phyloP scores from a whole-genome alignment of 2,113 vertebrate genomes.

The Myrmecophaga tridactyla region DNA sequence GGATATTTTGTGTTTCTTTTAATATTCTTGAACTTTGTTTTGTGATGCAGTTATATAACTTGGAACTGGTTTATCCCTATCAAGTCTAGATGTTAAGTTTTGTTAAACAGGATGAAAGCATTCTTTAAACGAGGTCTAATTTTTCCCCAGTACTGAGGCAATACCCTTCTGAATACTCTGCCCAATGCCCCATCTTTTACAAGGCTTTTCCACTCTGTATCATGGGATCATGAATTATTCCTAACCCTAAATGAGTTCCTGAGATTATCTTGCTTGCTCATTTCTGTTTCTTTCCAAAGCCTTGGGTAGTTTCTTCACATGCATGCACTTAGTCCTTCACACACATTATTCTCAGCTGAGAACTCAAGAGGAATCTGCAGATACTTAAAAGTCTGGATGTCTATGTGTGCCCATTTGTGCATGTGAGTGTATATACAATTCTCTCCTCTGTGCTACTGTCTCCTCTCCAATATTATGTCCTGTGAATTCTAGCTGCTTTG shows the following conservation, averaged over 20 bases:
- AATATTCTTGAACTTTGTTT: not conserved
- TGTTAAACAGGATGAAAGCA: not conserved
- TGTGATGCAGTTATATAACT: not conserved
- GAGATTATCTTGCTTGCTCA: no score
- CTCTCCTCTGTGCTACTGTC: not conserved
- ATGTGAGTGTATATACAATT: not conserved
- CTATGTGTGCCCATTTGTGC: accelerated
- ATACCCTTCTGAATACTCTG: not conserved
- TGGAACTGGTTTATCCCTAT: not conserved
- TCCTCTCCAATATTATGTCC: not conserved
- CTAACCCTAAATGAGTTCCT: not conserved
- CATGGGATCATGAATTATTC: not conserved
- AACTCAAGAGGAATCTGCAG: not conserved
- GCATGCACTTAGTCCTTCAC: no score
- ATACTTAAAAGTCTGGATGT: not conserved
- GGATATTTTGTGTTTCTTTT: not conserved
- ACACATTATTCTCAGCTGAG: not conserved
- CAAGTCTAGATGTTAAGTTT: not conserved
- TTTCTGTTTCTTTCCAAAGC: not conserved
- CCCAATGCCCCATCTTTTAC: not conserved
- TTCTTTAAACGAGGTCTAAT: not conserved
- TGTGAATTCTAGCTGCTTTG: not conserved
- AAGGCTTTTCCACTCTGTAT: not conserved
- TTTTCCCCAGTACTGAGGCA: not conserved
- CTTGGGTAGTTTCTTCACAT: no score